Evolutionary conservation across 2,113 vertebrate species (phyloP), one percentile per base, ranked within the genome.

Genomic region (Archocentrus centrarchus): DNA sequence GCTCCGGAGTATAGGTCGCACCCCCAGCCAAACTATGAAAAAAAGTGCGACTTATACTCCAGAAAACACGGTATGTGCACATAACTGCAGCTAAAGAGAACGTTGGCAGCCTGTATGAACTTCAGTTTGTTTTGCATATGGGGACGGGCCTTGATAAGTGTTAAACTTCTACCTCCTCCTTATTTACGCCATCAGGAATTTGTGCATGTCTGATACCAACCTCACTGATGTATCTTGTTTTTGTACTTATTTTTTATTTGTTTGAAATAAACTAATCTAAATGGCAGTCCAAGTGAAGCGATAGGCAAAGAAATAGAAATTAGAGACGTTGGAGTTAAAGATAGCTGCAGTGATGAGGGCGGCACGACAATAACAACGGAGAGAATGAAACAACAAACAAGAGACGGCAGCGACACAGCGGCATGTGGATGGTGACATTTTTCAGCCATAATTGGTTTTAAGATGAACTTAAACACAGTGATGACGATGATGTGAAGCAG

Each of bases 241-340:
- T 66, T 44, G n/a, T 13, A 44, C 0, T 6, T 66, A 44, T 66
- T 13, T 41, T 41, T 64, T 22, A 66, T 66, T 66, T 44, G 39
- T 44, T 66, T 4, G 7, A 66, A 66, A 66, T 44, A 44, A 66
- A 17, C 1, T 0, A 44, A 9, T 44, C 13, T 66, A 0, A 64
- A 64, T 2, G 62, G 20, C 37, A 66, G 37, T 44, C 63, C 15
- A 68, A 47, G 47, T 11, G 14, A 47, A 68, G 14, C 8, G 3
- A 68, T 39, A 68, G 22, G 7, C 47, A 27, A 8, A 0, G 41
- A 47, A 47, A 68, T 41, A 47, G 15, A 68, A 47, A 68, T 68
- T 11, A 68, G 41, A 68, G 22, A 68, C 64, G 18, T 22, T 1
- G 15, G 44, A 47, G 13, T 15, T 15, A 47, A 47, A 47, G 44